A percentile compares a stretch with the other conserved stretches of the same genome.
Conservation (phyloP, 2,797 vertebrate genomes). For the Telmatherina bonti region DNA sequence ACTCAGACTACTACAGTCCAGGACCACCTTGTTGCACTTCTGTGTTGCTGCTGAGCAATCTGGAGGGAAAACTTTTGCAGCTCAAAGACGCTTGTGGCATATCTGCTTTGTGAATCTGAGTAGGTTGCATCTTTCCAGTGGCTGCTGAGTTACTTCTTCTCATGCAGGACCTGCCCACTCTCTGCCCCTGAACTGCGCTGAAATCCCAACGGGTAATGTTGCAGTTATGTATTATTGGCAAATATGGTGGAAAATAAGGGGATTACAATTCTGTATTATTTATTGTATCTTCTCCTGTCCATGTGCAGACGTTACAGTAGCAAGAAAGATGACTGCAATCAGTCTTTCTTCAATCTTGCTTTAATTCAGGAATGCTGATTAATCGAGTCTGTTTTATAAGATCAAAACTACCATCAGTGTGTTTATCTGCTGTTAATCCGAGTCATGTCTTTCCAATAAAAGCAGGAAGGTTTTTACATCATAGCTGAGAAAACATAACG, state of each 20-base stretch:
- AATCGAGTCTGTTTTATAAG: slow-evolving; percentile 56
- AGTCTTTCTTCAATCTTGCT: slow-evolving; percentile 25
- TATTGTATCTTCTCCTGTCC: slow-evolving; percentile 1
- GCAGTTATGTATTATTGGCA: not conserved
- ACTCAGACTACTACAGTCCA: too few relatives aligned
- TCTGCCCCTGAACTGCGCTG: too few relatives aligned
- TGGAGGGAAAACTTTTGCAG: too few relatives aligned
- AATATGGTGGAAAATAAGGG: not conserved
- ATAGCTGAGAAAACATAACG: slow-evolving; percentile 28
- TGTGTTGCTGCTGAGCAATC: too few relatives aligned
- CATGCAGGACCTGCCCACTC: too few relatives aligned
- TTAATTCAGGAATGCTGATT: slow-evolving; percentile 46
- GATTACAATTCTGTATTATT: not conserved
- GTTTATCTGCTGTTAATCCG: slow-evolving; percentile 58
- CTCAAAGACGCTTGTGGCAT: too few relatives aligned
- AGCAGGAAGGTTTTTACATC: slow-evolving; percentile 41
- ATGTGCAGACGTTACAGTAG: slow-evolving; percentile 19
- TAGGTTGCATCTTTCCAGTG: too few relatives aligned
- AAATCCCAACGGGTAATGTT: not conserved
- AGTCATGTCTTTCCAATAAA: slow-evolving; percentile 46
- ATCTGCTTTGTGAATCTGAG: too few relatives aligned
- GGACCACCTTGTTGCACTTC: too few relatives aligned
- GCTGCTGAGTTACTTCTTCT: too few relatives aligned
- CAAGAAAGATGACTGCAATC: slow-evolving; percentile 19
- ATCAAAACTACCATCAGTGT: slow-evolving; percentile 50